These are phyloP conservation scores for Scolopax rusticola DNA, from an alignment of 2,797 vertebrate genomes.

Conservation along the genomic window DNA sequence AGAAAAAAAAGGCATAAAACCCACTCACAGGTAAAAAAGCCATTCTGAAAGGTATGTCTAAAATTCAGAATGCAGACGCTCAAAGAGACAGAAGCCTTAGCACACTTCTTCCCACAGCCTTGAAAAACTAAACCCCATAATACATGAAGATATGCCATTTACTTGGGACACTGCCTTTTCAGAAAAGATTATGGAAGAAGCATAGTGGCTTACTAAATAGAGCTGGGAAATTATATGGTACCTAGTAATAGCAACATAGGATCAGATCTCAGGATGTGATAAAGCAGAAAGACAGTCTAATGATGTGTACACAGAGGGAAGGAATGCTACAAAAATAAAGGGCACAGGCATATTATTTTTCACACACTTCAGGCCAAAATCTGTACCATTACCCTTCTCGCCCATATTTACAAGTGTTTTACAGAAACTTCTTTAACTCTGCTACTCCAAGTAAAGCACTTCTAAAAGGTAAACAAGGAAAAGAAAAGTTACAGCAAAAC, in stretches of 20 bases:
- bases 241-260: background rate
- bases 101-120: background rate
- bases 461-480: background rate
- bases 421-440: background rate
- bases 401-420: background rate
- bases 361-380: background rate
- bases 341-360: background rate
- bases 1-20: background rate
- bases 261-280: conserved; percentile 36
- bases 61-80: background rate
- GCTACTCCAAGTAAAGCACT: background rate
- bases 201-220: background rate
- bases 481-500: background rate
- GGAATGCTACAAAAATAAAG: conserved; percentile 7
- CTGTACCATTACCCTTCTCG: background rate
- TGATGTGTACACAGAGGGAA: background rate
- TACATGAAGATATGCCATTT: background rate
- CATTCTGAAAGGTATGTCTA: background rate
- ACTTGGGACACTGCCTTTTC: background rate
- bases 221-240: conserved; percentile 16
- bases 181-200: background rate
- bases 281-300: conserved; percentile 7
- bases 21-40: background rate
- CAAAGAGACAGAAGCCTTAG: background rate
- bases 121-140: background rate